phyloP scores from a whole-genome alignment of 1,140 invertebrate genomes.

The Calycopis cecrops region DNA sequence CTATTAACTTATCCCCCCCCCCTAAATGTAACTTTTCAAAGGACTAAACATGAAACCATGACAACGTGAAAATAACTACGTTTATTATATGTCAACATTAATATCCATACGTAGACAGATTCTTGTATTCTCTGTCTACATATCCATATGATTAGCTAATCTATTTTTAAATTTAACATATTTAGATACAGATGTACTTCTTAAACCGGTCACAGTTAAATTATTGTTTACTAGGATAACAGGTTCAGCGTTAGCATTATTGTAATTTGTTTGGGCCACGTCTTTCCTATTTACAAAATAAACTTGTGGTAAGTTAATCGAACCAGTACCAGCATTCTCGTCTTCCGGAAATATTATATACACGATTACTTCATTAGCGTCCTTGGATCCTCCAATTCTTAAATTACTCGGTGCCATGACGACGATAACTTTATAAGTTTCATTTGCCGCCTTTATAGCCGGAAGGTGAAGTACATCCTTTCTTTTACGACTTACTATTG shows the following conservation, averaged over 20 bases:
- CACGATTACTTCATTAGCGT: constrained; percentile 35
- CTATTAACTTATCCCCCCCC: no score
- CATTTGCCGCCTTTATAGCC: constrained; percentile 33
- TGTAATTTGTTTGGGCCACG: constrained; percentile 18
- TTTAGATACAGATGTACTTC: constrained; percentile 50
- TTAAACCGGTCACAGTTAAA: constrained; percentile 48
- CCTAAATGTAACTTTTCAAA: no score
- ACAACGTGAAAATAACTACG: no score
- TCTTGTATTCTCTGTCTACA: no score
- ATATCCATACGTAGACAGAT: no score
- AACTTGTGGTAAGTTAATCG: constrained; percentile 38
- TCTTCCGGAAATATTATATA: constrained; percentile 53
- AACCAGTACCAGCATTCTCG: constrained; percentile 27
- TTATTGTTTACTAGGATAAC: constrained; percentile 51
- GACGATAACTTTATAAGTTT: constrained; percentile 49
- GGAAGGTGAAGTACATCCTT: constrained; percentile 42
- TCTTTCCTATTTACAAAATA: constrained; percentile 45
- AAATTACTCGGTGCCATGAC: constrained; percentile 45
- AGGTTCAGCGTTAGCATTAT: constrained; percentile 33
- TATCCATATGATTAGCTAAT: constrained; percentile 25
- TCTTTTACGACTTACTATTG: constrained; percentile 12
- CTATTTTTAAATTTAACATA: constrained; percentile 50
- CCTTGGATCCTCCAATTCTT: constrained; percentile 31
- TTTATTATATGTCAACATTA: no score
- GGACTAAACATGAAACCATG: no score